A percentile compares a stretch with the other conserved stretches of the same genome.
phyloP scores from a whole-genome alignment of 2,797 vertebrate species.

The Enteromius mattozi region DNA sequence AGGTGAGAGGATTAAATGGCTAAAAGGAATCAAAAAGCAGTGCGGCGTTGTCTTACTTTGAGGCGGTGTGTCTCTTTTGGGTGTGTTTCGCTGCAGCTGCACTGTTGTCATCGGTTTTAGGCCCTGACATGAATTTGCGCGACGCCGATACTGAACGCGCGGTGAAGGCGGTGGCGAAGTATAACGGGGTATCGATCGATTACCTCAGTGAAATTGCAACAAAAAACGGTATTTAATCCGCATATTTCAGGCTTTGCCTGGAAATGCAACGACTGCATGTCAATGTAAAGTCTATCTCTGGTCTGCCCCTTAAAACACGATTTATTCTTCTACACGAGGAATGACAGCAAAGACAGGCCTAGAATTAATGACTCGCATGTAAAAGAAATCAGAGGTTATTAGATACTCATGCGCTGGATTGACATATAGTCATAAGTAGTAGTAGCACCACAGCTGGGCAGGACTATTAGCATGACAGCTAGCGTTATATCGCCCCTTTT shows the following conservation, averaged over 20 bases:
- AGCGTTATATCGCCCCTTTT: slow-evolving; percentile 20
- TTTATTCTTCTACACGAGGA: not conserved
- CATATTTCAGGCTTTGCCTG: not conserved
- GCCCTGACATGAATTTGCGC: slow-evolving; percentile 41
- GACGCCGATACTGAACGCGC: not conserved
- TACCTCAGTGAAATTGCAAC: not conserved
- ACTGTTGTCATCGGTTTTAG: slow-evolving; percentile 42
- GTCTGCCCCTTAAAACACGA: slow-evolving; percentile 2
- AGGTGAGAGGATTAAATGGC: slow-evolving; percentile 5
- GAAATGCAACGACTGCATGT: not conserved
- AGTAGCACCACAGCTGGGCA: slow-evolving; percentile 11
- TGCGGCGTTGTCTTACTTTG: not conserved
- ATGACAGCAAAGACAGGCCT: not conserved
- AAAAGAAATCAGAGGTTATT: not conserved
- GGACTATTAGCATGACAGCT: slow-evolving; percentile 48
- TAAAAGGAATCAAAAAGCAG: slow-evolving; percentile 16
- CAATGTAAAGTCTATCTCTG: slow-evolving; percentile 1
- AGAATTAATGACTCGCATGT: not conserved
- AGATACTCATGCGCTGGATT: not conserved
- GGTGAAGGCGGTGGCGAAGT: not conserved
- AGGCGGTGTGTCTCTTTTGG: slow-evolving; percentile 51
- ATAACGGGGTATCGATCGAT: slow-evolving; percentile 10
- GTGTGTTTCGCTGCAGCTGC: slow-evolving; percentile 61
- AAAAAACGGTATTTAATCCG: not conserved
- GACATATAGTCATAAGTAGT: not conserved